Evolutionary conservation across 2,888 invertebrate species (phyloP).

Genomic region (Noctua comes): DNA sequence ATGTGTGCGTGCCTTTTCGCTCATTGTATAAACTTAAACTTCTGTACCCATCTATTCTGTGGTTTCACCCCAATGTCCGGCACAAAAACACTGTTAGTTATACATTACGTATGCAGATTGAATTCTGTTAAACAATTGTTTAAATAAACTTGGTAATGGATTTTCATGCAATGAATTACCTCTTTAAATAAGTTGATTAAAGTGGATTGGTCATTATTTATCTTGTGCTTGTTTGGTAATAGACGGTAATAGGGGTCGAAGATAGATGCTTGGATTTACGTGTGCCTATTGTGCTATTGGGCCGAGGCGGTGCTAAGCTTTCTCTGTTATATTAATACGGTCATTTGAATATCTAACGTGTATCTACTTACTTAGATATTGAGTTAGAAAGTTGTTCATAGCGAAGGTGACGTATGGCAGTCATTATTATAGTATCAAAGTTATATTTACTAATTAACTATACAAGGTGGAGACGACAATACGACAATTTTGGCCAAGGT

Average conservation of each 20-base stretch:
- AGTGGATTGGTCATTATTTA: constrained; percentile 66
- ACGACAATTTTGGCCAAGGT: no score
- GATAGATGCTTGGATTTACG: constrained; percentile 45
- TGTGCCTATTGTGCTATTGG: constrained; percentile 7
- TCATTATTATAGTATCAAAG: neutral
- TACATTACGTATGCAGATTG: constrained; percentile 87
- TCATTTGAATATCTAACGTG: neutral
- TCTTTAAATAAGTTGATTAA: constrained; percentile 71
- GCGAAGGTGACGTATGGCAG: neutral
- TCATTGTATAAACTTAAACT: neutral
- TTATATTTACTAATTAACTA: neutral
- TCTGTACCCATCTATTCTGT: constrained; percentile 9
- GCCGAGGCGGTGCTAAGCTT: neutral
- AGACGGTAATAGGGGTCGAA: constrained; percentile 42
- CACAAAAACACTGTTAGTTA: constrained; percentile 82
- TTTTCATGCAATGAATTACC: constrained; percentile 62
- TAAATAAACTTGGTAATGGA: constrained; percentile 69
- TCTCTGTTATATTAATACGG: neutral
- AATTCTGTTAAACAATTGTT: constrained; percentile 78
- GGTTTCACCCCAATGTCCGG: constrained; percentile 70
- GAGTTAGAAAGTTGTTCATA: neutral
- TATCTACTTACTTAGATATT: neutral
- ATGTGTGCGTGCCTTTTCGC: no score
- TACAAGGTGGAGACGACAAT: no score
- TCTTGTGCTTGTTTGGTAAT: constrained; percentile 49